Evolutionary conservation across 1,140 invertebrate species (phyloP), one percentile per base, ranked within the genome.

Genomic region (Rhagoletis pomonella): DNA sequence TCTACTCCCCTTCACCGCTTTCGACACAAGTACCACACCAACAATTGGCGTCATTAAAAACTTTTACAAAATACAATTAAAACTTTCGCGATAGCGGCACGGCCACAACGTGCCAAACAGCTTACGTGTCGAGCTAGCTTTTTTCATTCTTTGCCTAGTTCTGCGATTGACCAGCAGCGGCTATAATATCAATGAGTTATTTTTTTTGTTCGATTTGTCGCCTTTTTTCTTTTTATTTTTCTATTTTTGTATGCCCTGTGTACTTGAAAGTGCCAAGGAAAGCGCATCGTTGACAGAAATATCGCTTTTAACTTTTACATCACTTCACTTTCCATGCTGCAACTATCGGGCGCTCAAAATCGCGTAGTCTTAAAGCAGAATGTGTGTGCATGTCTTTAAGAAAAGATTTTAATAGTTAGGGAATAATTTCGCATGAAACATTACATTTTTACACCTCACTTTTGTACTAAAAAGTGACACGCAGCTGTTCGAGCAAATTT

Each of bases 41-140:
- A 55, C 50, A n/a, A 55, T 29, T 58, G 42, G 73, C 73, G 50
- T 81, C 73, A 81, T 81, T 81, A 81, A 81, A 81, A 81, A 81
- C 73, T 81, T 81, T 81, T 58, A 58, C 47, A 81, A 81, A 81
- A 81, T 58, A 81, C 73, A 81, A 81, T 81, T 81, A 81, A 81
- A 81, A 81, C 73, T 81, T 81, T 81, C 73, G 73, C 73, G 73
- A 19, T 55, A 81, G 73, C 73, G n/a, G n/a, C 12, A 14, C n/a
- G 29, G 47, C 47, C 73, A 42, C 73, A 81, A 81, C 47, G 73
- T 81, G 73, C 73, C 73, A 81, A 81, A 55, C 17, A 58, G 73
- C 73, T 81, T 81, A 55, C n/a, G 44, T 2, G 73, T 17, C 17
- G 47, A 14, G 55, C 73, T 81, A 81, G 17, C 19, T 42, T 65